Percentiles rank a stretch among this genome's conserved stretches.
Conservation (phyloP, 1,140 invertebrate genomes). For the Diabrotica virgifera region DNA sequence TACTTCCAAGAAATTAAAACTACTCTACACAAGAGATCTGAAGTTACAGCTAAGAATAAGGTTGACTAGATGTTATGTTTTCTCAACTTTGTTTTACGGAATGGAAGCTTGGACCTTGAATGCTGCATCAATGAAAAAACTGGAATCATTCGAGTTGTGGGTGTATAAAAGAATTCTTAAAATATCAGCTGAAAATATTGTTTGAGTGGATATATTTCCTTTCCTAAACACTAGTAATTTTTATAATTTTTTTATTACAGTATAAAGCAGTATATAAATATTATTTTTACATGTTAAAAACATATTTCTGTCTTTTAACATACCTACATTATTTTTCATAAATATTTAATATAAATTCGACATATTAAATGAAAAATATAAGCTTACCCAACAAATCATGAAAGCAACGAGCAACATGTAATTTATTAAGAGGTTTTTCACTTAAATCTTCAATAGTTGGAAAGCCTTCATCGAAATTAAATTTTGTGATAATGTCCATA, state of each 20-base stretch:
- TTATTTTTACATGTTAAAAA: neutral
- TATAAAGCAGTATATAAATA: neutral
- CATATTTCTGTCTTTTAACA: neutral
- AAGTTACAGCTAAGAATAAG: no score
- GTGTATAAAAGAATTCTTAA: no score
- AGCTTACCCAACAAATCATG: conserved; percentile 11
- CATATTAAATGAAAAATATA: neutral
- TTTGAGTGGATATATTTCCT: no score
- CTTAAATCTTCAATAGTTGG: conserved; percentile 11
- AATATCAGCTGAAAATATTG: no score
- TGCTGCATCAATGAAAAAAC: no score
- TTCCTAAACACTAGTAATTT: no score
- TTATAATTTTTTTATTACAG: neutral
- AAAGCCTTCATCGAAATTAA: conserved; percentile 8
- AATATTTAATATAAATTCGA: neutral
- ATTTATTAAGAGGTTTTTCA: conserved; percentile 8
- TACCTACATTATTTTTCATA: neutral
- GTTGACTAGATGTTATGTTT: no score
- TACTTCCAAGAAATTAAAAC: no score
- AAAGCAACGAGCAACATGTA: conserved; percentile 4
- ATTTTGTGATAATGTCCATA: neutral
- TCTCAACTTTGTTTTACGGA: no score
- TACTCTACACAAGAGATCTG: no score
- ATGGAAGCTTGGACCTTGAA: no score
- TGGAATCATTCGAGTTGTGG: no score